phyloP scores from a whole-genome alignment of 2,113 vertebrate species.

The Scalopus aquaticus region DNA sequence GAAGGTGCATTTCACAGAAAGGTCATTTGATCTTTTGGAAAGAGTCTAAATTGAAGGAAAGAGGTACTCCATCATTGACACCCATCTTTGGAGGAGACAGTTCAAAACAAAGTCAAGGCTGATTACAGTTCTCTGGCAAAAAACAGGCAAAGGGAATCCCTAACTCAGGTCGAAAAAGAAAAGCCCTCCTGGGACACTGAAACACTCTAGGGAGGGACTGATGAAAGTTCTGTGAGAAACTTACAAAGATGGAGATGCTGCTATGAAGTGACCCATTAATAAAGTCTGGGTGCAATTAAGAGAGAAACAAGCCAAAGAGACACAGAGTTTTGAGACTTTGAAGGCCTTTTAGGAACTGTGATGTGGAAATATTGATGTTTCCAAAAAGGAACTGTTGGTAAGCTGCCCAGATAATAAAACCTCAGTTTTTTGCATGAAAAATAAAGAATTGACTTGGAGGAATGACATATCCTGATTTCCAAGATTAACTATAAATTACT shows the following conservation, averaged over 20 bases:
- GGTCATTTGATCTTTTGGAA: too few relatives aligned
- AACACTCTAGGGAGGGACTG: conserved; percentile 89
- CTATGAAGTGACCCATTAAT: conserved; percentile 97
- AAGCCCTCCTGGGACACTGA: conserved; percentile 87
- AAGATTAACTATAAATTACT: background rate
- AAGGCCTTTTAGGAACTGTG: conserved; percentile 59
- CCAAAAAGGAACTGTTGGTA: conserved; percentile 74
- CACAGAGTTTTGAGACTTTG: conserved; percentile 88
- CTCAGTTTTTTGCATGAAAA: conserved; percentile 81
- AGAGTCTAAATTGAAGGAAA: too few relatives aligned
- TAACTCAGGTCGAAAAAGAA: conserved; percentile 92
- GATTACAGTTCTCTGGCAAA: conserved; percentile 78
- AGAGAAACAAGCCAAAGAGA: conserved; percentile 94
- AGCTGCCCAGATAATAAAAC: conserved; percentile 73
- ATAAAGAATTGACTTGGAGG: conserved; percentile 90
- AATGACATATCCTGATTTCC: background rate
- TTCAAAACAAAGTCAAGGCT: too few relatives aligned
- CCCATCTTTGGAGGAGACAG: too few relatives aligned
- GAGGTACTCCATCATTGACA: too few relatives aligned
- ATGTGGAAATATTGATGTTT: conserved; percentile 75
- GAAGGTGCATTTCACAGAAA: conserved; percentile 79
- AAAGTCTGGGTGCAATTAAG: conserved; percentile 98
- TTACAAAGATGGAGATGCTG: conserved; percentile 92
- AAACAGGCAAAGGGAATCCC: conserved; percentile 90
- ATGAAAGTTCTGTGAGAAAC: conserved; percentile 94